A percentile compares a stretch with the other conserved stretches of the same genome.
These are phyloP conservation scores for Melolontha melolontha DNA, from an alignment of 2,888 invertebrate genomes.

Conservation along the genomic window DNA sequence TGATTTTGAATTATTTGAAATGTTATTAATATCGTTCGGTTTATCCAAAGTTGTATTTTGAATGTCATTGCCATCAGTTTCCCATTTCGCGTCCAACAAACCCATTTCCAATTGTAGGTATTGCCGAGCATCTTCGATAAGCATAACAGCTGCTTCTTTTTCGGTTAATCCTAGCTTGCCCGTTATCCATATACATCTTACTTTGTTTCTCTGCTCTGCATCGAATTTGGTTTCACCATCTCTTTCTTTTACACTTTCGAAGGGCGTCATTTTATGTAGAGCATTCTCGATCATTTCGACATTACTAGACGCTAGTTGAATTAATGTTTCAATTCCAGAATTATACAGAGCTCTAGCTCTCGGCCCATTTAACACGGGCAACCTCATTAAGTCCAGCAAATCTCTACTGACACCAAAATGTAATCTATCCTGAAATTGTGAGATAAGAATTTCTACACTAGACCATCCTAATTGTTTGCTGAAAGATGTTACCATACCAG, in stretches of 20 bases:
- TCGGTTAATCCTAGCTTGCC: slow-evolving; percentile 85
- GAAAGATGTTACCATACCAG: slow-evolving; percentile 96
- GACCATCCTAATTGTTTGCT: slow-evolving; percentile 93
- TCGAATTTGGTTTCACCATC: slow-evolving; percentile 78
- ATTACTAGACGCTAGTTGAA: slow-evolving; percentile 82
- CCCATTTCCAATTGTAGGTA: slow-evolving; percentile 81
- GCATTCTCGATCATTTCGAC: slow-evolving; percentile 78
- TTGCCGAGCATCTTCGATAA: slow-evolving; percentile 83
- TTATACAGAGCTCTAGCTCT: slow-evolving; percentile 87
- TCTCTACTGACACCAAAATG: slow-evolving; percentile 95
- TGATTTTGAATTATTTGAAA: neutral
- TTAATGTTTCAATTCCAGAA: slow-evolving; percentile 81
- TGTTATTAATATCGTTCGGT: neutral
- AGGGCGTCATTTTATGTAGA: slow-evolving; percentile 83
- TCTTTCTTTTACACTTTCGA: slow-evolving; percentile 83
- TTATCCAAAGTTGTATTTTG: neutral
- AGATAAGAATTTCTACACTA: slow-evolving; percentile 87
- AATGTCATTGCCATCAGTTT: neutral
- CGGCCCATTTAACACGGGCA: slow-evolving; percentile 85
- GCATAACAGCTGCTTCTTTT: slow-evolving; percentile 81
- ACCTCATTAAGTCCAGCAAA: slow-evolving; percentile 88
- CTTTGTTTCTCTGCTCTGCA: slow-evolving; percentile 74
- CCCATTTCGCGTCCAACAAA: slow-evolving; percentile 77
- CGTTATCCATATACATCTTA: slow-evolving; percentile 81
- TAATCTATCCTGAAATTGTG: slow-evolving; percentile 93